Evolutionary conservation across 1,140 invertebrate genomes (phyloP).

Genomic region (Gryllus bimaculatus): DNA sequence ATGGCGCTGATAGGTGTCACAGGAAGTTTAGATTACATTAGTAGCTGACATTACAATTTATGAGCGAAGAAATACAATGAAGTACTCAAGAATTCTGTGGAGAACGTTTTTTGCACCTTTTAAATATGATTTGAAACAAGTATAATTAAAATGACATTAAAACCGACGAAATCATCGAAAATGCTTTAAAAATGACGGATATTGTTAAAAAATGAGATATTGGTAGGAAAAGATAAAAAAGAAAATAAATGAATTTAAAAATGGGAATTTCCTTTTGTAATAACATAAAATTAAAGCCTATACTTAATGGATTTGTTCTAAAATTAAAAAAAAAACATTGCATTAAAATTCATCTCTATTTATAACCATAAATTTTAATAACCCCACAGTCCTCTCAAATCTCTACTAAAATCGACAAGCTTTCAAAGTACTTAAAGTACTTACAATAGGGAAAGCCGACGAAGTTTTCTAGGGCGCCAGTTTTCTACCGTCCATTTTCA

Average conservation of each 20-base stretch:
- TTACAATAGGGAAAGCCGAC: no score
- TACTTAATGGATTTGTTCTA: neutral
- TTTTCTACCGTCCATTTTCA: neutral
- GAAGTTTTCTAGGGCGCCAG: no score
- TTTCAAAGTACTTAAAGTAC: no score
- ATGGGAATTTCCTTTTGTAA: neutral
- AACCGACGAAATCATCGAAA: neutral
- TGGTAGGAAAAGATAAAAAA: neutral
- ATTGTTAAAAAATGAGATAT: neutral
- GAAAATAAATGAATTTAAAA: neutral
- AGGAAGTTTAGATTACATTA: no score
- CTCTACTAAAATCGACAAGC: no score
- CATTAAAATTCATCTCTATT: neutral
- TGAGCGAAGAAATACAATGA: no score
- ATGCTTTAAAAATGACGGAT: neutral
- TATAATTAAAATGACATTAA: neutral
- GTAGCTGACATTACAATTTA: no score
- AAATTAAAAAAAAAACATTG: neutral
- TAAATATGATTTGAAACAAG: neutral
- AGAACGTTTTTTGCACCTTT: no score
- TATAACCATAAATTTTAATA: neutral
- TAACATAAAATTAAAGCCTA: no score
- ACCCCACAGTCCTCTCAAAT: no score
- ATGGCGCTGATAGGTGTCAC: no score
- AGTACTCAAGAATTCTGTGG: no score